Evolutionary conservation across 2,797 vertebrate species (phyloP).

Genomic region (Brotula barbata): DNA sequence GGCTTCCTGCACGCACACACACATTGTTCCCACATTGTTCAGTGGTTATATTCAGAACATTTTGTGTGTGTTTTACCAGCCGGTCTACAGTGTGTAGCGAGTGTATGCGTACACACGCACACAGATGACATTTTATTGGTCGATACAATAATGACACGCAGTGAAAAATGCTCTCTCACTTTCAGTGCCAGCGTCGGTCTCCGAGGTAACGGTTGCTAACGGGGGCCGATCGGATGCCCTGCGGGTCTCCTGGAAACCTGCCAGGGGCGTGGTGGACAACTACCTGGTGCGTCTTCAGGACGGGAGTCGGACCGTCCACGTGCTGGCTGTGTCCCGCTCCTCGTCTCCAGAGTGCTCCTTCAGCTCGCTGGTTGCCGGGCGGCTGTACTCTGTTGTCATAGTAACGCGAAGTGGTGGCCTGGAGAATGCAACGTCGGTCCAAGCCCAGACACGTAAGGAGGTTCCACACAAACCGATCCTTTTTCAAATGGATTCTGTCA

Average conservation of each 20-base stretch:
- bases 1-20: slow-evolving; percentile 59
- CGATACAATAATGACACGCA: too few species aligned
- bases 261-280: slow-evolving; percentile 84
- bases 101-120: too few species aligned
- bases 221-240: slow-evolving; percentile 86
- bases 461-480: too few species aligned
- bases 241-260: slow-evolving; percentile 87
- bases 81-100: too few species aligned
- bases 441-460: slow-evolving; percentile 87
- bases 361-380: slow-evolving; percentile 86
- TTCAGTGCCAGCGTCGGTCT: slow-evolving; percentile 87
- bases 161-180: neutral
- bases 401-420: slow-evolving; percentile 84
- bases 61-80: slow-evolving; percentile 2
- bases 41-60: slow-evolving; percentile 68
- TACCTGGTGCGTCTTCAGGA: slow-evolving; percentile 87
- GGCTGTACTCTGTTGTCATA: slow-evolving; percentile 86
- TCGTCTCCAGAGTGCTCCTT: slow-evolving; percentile 85
- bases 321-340: slow-evolving; percentile 71
- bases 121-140: slow-evolving; percentile 19
- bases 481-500: too few species aligned
- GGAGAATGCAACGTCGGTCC: slow-evolving; percentile 81
- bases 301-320: slow-evolving; percentile 65
- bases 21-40: slow-evolving; percentile 54
- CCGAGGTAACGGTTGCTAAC: slow-evolving; percentile 82